A percentile compares a stretch with the other conserved stretches of the same genome.
Conservation (phyloP, 2,888 invertebrate species). For the Ochropleura plecta region DNA sequence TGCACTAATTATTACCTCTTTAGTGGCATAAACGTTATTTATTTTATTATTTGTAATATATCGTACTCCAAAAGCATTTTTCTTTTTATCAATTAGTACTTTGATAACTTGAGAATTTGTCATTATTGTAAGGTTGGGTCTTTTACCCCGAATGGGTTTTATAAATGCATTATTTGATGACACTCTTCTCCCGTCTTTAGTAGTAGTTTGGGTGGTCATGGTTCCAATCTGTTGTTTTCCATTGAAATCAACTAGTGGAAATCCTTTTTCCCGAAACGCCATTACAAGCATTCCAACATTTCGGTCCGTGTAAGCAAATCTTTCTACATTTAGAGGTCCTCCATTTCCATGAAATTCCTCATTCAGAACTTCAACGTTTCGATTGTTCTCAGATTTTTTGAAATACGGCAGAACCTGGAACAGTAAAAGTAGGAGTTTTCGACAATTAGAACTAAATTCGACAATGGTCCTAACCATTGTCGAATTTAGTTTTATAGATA, state of each 20-base stretch:
- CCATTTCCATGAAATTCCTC: conserved; percentile 89
- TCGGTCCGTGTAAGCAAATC: conserved; percentile 90
- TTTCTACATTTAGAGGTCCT: conserved; percentile 91
- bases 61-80: conserved; percentile 77
- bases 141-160: conserved; percentile 89
- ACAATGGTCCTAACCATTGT: too few species aligned
- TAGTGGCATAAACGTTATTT: conserved; percentile 79
- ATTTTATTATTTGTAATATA: conserved; percentile 73
- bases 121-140: conserved; percentile 86
- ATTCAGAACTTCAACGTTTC: conserved; percentile 86
- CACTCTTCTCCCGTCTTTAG: conserved; percentile 89
- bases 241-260: conserved; percentile 90
- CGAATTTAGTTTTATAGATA: too few species aligned
- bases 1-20: conserved; percentile 91
- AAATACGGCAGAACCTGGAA: conserved; percentile 92
- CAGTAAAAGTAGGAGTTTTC: background rate
- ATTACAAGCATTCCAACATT: conserved; percentile 89
- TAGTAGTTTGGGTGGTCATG: conserved; percentile 91
- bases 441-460: background rate
- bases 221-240: conserved; percentile 90
- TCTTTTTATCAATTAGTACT: conserved; percentile 87
- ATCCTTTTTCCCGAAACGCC: conserved; percentile 91
- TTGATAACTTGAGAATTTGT: conserved; percentile 89
- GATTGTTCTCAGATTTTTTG: conserved; percentile 91
- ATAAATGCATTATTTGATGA: conserved; percentile 92